Percentiles rank a stretch among this genome's conserved stretches.
phyloP scores from a whole-genome alignment of 64 coral and sea anemone genomes.

The Exaiptasia diaphana region DNA sequence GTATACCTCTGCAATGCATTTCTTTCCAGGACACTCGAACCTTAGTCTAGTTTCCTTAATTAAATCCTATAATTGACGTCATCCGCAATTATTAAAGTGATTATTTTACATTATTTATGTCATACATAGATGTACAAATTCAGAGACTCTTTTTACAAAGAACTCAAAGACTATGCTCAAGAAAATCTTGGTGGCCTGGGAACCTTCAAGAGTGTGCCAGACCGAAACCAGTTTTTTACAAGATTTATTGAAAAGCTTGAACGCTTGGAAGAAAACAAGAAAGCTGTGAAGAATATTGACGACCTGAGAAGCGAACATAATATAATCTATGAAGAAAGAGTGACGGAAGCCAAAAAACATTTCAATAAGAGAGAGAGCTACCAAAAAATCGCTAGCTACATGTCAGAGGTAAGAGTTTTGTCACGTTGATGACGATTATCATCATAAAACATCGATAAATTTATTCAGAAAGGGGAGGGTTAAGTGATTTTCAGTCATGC shows the following conservation, averaged over 20 bases:
- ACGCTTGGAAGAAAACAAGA: slow-evolving; percentile 9
- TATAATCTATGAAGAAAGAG: slow-evolving; percentile 16
- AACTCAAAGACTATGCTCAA: slow-evolving; percentile 19
- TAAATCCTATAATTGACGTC: no score
- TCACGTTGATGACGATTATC: no score
- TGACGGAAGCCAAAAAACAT: slow-evolving; percentile 1
- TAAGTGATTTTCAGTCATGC: no score
- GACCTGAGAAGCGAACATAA: slow-evolving; percentile 27
- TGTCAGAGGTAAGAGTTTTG: slow-evolving; percentile 34
- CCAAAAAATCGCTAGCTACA: slow-evolving; percentile 19
- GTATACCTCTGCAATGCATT: no score
- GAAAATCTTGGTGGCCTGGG: slow-evolving; percentile 32
- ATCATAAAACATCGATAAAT: no score
- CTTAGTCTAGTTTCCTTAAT: no score
- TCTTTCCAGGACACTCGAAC: no score
- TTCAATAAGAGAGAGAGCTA: slow-evolving; percentile 18
- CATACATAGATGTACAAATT: slow-evolving; percentile 53
- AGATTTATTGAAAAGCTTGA: slow-evolving; percentile 6
- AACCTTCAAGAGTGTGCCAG: background rate
- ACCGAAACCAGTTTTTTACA: slow-evolving; percentile 8
- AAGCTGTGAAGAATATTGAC: slow-evolving; percentile 8
- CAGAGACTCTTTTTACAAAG: slow-evolving; percentile 25
- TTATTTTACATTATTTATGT: no score
- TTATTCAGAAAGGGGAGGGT: no score
- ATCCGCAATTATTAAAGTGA: no score